Conservation (phyloP, 2,113 vertebrate genomes). For the Oxygymnocypris stewartii region DNA sequence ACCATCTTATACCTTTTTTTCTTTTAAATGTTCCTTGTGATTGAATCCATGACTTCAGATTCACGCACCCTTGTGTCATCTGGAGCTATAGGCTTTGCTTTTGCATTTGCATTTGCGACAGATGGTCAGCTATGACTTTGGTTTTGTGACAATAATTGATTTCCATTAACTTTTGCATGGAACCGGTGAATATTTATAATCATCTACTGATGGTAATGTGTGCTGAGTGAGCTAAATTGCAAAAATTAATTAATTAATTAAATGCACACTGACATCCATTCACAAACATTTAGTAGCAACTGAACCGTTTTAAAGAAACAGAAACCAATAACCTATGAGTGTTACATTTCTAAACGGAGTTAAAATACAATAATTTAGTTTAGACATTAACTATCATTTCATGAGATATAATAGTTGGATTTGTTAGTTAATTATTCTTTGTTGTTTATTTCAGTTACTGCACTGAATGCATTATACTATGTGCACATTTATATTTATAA, state of each 20-base stretch:
- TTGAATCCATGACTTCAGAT: conserved; percentile 11
- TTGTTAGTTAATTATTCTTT: not conserved
- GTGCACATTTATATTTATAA: not conserved
- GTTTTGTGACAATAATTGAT: conserved; percentile 64
- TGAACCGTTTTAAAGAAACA: not conserved
- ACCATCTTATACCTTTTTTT: not conserved
- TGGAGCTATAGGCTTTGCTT: conserved; percentile 29
- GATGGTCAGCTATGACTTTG: conserved; percentile 72
- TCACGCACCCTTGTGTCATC: conserved; percentile 12
- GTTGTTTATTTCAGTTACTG: not conserved
- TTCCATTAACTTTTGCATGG: conserved; percentile 46
- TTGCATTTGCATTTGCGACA: conserved; percentile 60
- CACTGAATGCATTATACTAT: not conserved
- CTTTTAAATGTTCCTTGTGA: not conserved
- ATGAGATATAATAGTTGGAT: not conserved
- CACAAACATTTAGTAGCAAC: not conserved
- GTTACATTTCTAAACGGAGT: not conserved
- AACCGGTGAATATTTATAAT: conserved; percentile 22
- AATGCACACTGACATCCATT: not conserved
- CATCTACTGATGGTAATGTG: not conserved
- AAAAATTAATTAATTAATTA: not conserved
- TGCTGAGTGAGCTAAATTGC: conserved; percentile 9
- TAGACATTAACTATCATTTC: not conserved
- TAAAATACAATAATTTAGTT: not conserved
- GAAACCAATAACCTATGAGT: not conserved